Conservation (phyloP, 2,888 invertebrate genomes). For the Folsomia candida region DNA sequence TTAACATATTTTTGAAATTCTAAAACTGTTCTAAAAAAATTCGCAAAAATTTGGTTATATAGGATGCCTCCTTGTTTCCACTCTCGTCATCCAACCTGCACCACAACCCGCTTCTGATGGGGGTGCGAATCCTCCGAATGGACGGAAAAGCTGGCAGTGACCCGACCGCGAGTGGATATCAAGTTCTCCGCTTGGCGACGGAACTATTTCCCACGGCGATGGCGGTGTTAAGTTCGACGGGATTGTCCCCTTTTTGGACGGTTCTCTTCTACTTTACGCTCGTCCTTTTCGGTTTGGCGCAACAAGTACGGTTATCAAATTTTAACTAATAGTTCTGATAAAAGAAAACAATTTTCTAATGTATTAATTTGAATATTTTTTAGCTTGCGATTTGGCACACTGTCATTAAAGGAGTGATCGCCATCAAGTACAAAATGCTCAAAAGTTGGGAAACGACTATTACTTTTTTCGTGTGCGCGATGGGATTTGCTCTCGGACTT, state of each 20-base stretch:
- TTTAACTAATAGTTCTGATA: no score
- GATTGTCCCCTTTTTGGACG: conserved; percentile 83
- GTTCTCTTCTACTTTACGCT: conserved; percentile 80
- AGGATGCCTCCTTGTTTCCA: no score
- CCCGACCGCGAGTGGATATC: conserved; percentile 59
- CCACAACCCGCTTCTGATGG: conserved; percentile 70
- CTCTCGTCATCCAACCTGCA: conserved; percentile 62
- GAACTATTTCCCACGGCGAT: conserved; percentile 85
- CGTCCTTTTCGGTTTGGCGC: conserved; percentile 81
- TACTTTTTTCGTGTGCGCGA: conserved; percentile 77
- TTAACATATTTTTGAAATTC: conserved; percentile 64
- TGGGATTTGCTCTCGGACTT: conserved; percentile 77
- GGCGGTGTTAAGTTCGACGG: conserved; percentile 70
- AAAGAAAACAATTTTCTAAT: not conserved
- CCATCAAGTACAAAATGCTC: conserved; percentile 70
- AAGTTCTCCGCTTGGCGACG: conserved; percentile 78
- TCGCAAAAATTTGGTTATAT: no score
- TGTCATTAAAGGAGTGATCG: conserved; percentile 79
- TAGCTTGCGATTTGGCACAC: conserved; percentile 85
- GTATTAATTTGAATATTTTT: conserved; percentile 35
- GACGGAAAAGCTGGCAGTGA: conserved; percentile 51
- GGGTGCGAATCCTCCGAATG: conserved; percentile 65
- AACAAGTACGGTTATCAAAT: conserved; percentile 60
- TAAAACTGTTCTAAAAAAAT: no score
- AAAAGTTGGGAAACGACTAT: conserved; percentile 78